Evolutionary conservation across 2,113 vertebrate species (phyloP), one percentile per base, ranked within the genome.

Genomic region (Phaethon lepturus): DNA sequence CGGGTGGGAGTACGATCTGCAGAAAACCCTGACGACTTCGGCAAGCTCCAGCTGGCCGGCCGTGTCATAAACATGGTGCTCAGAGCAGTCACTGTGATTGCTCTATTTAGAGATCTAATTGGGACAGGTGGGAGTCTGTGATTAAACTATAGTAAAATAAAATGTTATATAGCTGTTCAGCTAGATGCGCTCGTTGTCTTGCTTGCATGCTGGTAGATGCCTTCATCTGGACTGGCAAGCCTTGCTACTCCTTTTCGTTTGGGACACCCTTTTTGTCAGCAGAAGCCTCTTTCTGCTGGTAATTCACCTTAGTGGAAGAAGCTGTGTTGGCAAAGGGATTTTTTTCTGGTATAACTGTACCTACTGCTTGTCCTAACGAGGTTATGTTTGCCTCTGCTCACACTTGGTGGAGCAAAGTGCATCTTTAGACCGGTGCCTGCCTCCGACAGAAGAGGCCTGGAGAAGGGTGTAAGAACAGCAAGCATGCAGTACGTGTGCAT

Each of bases 401-500:
- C 33, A 5, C 4, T 2, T 10, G 53, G 56, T 14, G 59, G 45
- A 76, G 84, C 58, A 66, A 11, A 44, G 62, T 1, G 22, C 33
- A 2, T 5, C 52, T 26, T 33, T 2, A 24, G 31, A 17, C 17
- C n/a, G 8, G 24, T 6, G 2, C 12, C 40, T 13, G 40, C 55
- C 24, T 40, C 26, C 4, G 14, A 6, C n/a, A 3, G 68, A 60
- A 50, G 59, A 6, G 40, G 31, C 31, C 13, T 13, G 38, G 13
- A 26, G 82, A 13, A 56, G 35, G 38, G 13, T 5, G 5, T 12
- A 2, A 50, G 88, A 22, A 11, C 50, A 56, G 63, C 64, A 17
- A 3, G 3, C 0, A 0, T 3, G 1, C 13, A 1, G 42, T 4
- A 26, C 15, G 1, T 3, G 4, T 2, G 1, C 9, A 0, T 5